phyloP scores from a whole-genome alignment of 1,140 invertebrate species.

The Subanguina moxae region DNA sequence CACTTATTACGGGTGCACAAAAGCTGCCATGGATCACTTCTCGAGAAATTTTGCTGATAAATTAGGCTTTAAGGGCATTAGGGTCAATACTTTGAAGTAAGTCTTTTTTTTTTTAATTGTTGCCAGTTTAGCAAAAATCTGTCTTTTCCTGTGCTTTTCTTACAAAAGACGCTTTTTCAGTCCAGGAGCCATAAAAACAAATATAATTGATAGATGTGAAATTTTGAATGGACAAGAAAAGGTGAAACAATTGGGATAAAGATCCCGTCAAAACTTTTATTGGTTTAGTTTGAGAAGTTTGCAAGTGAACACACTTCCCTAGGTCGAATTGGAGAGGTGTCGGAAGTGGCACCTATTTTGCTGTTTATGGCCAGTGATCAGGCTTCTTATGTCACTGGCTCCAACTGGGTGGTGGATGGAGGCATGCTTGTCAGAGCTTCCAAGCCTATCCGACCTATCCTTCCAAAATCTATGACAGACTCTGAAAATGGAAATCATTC shows the following conservation, averaged over 20 bases:
- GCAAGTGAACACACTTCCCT: background rate
- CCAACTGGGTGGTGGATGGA: slow-evolving; percentile 2
- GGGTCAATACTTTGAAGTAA: slow-evolving; percentile 12
- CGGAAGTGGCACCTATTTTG: background rate
- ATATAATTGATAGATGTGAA: background rate
- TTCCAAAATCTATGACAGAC: no score
- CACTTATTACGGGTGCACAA: background rate
- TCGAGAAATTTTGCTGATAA: slow-evolving; percentile 13
- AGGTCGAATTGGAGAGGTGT: background rate
- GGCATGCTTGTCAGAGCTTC: background rate
- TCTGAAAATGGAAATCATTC: no score
- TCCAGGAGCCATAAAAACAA: background rate
- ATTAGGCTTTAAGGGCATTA: background rate
- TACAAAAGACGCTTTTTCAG: no score
- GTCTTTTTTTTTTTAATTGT: background rate
- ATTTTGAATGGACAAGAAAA: no score
- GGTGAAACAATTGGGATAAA: no score
- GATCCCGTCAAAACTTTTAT: no score
- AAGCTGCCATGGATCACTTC: slow-evolving; percentile 19
- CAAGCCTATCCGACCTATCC: no score
- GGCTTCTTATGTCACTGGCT: slow-evolving; percentile 10
- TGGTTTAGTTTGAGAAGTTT: background rate
- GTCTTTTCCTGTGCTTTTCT: no score
- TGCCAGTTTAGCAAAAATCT: no score
- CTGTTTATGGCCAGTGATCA: background rate